phyloP scores from a whole-genome alignment of 2,888 invertebrate species.

The Ametastegia equiseti region DNA sequence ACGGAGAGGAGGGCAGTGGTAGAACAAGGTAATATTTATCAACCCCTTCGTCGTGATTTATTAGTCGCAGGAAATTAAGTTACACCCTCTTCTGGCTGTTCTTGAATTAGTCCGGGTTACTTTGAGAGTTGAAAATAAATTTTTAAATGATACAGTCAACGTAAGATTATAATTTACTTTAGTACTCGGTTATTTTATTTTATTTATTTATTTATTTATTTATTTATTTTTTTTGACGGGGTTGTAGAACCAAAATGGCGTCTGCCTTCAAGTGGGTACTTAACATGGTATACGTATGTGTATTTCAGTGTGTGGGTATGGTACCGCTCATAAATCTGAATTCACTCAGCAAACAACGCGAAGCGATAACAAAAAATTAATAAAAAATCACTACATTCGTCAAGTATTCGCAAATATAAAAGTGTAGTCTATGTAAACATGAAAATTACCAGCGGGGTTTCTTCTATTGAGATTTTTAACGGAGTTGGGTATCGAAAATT shows the following conservation, averaged over 20 bases:
- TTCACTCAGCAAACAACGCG: not conserved
- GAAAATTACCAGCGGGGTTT: too few relatives aligned
- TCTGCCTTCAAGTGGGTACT: not conserved
- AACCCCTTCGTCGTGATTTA: constrained; percentile 25
- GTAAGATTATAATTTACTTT: constrained; percentile 7
- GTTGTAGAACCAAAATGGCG: not conserved
- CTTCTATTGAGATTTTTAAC: too few relatives aligned
- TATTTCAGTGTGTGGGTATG: too few relatives aligned
- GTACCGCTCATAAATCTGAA: not conserved
- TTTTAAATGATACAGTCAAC: constrained; percentile 3
- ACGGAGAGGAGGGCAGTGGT: not conserved
- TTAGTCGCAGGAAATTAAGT: constrained; percentile 25
- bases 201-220: too few relatives aligned
- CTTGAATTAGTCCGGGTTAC: not conserved
- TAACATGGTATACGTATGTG: too few relatives aligned
- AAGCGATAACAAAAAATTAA: not conserved
- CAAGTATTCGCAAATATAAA: not conserved
- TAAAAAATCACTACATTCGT: not conserved
- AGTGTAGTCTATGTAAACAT: not conserved
- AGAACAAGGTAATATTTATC: constrained; percentile 29
- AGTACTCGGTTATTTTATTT: too few relatives aligned
- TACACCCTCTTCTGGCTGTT: constrained; percentile 12
- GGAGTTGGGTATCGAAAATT: too few relatives aligned
- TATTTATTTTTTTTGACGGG: not conserved
- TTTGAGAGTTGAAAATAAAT: not conserved